Conservation (phyloP, 1,140 invertebrate species). For the Trichomalopsis sarcophagae region DNA sequence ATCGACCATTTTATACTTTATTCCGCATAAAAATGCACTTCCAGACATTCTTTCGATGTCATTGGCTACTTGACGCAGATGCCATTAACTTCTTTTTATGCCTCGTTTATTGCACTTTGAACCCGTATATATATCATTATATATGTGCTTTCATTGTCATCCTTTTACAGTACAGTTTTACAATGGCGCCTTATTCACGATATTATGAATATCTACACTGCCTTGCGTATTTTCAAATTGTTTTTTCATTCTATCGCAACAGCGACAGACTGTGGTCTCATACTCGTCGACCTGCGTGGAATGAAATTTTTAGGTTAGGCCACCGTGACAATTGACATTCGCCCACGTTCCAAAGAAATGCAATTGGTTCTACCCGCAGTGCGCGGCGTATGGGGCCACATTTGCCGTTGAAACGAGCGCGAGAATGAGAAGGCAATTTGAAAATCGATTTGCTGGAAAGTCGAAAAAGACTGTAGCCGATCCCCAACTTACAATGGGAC, state of each 20-base stretch:
- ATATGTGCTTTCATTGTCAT: background rate
- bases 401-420: background rate
- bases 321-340: too few species aligned
- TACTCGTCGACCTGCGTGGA: background rate
- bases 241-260: background rate
- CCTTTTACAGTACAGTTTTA: background rate
- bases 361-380: background rate
- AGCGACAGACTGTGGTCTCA: background rate
- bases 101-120: background rate
- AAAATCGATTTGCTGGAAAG: conserved; percentile 39
- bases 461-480: conserved; percentile 46
- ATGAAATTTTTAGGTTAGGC: too few species aligned
- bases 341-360: background rate
- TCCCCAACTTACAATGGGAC: background rate
- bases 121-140: background rate
- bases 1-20: background rate
- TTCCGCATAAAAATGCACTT: background rate
- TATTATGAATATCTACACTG: background rate
- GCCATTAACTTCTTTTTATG: background rate
- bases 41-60: background rate
- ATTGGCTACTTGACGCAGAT: background rate
- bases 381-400: background rate
- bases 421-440: background rate
- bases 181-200: background rate
- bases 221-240: background rate